Evolutionary conservation across 2,113 vertebrate species (phyloP), one percentile per base, ranked within the genome.

Genomic region (Motacilla tschutschensis): DNA sequence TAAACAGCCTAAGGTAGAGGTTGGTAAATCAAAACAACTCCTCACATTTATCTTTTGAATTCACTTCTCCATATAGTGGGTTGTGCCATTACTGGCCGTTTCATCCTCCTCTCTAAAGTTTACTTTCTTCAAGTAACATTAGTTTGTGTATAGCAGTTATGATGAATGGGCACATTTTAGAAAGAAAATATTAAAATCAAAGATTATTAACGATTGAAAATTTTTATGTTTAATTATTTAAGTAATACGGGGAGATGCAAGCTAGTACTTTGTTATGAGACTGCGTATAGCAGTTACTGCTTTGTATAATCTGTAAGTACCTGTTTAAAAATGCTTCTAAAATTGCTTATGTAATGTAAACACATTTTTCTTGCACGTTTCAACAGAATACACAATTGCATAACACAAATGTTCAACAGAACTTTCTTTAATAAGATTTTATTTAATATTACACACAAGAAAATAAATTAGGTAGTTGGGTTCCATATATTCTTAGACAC

Each of bases 311-410:
- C 98, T 99, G 98, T 99, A 98, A 98, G 98, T 99, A 98, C 96
- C 97, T 96, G 98, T 98, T 98, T 97, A 98, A 98, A 98, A 98
- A 98, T 98, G 97, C 98, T 99, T 98, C 98, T 98, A 98, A 97
- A 97, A 93, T 95, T 98, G 98, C 98, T 98, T 99, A 98, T 97
- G 97, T 98, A 98, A 97, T 98, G 97, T 98, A 99, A 98, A 98
- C 98, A 98, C 98, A 98, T 98, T 99, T 99, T 98, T 98, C 98
- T 98, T 99, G 99, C 99, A 99, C 98, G 98, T 98, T 98, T 98
- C 98, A 98, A 98, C 97, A 95, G 95, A 98, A 98, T 97, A 96
- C 81, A 94, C 62, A 93, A 94, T 91, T 93, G 88, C 94, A 95
- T 97, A 95, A 96, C 90, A 95, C 88, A 94, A 89, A 83, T 72